Evolutionary conservation across 1,140 invertebrate species (phyloP).

Genomic region (Araneus ventricosus): DNA sequence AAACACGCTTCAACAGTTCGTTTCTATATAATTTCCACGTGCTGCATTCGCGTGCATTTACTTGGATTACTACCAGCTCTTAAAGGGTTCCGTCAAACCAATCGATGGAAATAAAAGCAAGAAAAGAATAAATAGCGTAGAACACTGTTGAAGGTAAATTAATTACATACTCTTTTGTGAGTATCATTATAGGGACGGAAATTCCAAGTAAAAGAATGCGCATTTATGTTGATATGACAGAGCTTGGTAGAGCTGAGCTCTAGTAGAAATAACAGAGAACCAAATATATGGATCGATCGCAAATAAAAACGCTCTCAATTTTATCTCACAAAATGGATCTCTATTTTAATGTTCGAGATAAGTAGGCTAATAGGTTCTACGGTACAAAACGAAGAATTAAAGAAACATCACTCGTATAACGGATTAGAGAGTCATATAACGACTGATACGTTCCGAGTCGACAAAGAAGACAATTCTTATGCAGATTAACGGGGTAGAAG

Average conservation of each 20-base stretch:
- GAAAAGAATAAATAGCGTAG: not conserved
- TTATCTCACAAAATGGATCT: not conserved
- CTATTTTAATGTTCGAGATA: constrained; percentile 44
- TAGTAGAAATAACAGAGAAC: not conserved
- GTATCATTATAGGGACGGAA: not conserved
- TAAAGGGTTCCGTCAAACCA: not conserved
- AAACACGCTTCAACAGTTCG: not conserved
- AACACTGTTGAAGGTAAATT: not conserved
- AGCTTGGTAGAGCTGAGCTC: not conserved
- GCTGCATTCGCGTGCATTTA: not conserved
- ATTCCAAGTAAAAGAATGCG: not conserved
- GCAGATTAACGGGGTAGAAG: not conserved
- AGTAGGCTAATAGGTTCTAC: constrained; percentile 31
- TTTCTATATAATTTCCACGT: not conserved
- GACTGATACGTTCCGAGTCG: not conserved
- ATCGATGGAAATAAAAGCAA: not conserved
- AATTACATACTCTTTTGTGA: not conserved
- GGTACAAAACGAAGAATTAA: constrained; percentile 36
- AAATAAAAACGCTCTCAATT: constrained; percentile 15
- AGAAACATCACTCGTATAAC: constrained; percentile 34
- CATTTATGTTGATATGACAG: not conserved
- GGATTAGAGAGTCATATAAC: not conserved
- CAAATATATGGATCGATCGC: not conserved
- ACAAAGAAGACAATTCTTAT: constrained; percentile 11
- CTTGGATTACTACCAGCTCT: not conserved